A percentile compares a stretch with the other conserved stretches of the same genome.
phyloP scores from a whole-genome alignment of 2,888 invertebrate species.

The Apamea monoglypha region DNA sequence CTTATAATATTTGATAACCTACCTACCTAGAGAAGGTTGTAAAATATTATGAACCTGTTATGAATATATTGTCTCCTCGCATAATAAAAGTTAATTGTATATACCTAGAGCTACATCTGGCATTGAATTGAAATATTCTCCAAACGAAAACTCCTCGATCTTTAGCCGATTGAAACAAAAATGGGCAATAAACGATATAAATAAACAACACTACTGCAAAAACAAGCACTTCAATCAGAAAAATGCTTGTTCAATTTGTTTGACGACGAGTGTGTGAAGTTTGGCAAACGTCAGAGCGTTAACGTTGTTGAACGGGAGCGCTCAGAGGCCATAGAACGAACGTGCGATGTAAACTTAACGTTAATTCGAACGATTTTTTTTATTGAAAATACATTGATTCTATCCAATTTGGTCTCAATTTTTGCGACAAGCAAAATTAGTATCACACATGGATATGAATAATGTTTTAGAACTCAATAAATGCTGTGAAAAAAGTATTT shows the following conservation, averaged over 20 bases:
- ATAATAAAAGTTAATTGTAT: background rate
- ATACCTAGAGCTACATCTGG: background rate
- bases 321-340: slow-evolving; percentile 2
- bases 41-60: no score
- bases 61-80: background rate
- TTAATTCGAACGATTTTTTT: no score
- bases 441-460: background rate
- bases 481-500: background rate
- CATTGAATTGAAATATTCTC: background rate
- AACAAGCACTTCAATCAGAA: slow-evolving; percentile 17
- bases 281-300: slow-evolving; percentile 26
- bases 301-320: slow-evolving; percentile 8
- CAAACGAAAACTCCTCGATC: background rate
- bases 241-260: slow-evolving; percentile 34
- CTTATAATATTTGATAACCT: no score
- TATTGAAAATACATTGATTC: no score
- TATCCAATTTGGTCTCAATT: background rate
- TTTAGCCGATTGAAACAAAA: slow-evolving; percentile 1
- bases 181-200: background rate
- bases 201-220: background rate
- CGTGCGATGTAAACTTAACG: background rate
- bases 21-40: no score
- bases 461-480: background rate
- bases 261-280: slow-evolving; percentile 26
- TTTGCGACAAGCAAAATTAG: no score